Evolutionary conservation across 2,888 invertebrate genomes (phyloP), one percentile per base, ranked within the genome.

Genomic region (Spialia ferax): DNA sequence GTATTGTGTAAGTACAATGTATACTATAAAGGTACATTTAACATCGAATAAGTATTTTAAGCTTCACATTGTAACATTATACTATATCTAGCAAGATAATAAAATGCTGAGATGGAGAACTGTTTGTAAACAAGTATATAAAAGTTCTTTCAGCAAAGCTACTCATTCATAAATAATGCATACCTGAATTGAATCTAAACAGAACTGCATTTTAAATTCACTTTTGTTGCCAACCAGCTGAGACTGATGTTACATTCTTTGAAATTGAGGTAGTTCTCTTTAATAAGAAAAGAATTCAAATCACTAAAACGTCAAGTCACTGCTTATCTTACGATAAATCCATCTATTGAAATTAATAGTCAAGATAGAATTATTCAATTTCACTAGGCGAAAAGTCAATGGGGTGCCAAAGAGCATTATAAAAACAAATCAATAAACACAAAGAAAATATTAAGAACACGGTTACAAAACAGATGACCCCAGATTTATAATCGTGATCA

Each of bases 61-160:
- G 13, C 13, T 38, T 20, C 6, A 15, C 5, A 3, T 54, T 54
- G 4, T n/a, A 5, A 26, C 22, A 10, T 11, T 26, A 54, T 23
- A 52, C 18, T 32, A 8, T 20, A 13, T 18, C 20, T 42, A 22
- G 6, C n/a, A 18, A 11, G n/a, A 5, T 13, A 55, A 63, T 63
- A 63, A 54, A 63, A 63, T 18, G 42, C 26, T 15, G 23, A 55
- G 18, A 35, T 35, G 18, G 38, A 38, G 23, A 52, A n/a, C 29
- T 52, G 20, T 50, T 35, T 42, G 54, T 54, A 63, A 63, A 63
- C 63, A 63, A 42, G 63, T 26, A 55, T 42, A 55, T 48, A 50
- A n/a, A 61, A 20, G n/a, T 20, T 60, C 20, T 32, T 15, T 3
- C 0, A 48, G 20, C 18, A 4, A 35, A 35, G 38, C 23, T 11